Base-by-base conservation (phyloP, 2,888 invertebrate genomes). In the Spicauda simplicius region DNA sequence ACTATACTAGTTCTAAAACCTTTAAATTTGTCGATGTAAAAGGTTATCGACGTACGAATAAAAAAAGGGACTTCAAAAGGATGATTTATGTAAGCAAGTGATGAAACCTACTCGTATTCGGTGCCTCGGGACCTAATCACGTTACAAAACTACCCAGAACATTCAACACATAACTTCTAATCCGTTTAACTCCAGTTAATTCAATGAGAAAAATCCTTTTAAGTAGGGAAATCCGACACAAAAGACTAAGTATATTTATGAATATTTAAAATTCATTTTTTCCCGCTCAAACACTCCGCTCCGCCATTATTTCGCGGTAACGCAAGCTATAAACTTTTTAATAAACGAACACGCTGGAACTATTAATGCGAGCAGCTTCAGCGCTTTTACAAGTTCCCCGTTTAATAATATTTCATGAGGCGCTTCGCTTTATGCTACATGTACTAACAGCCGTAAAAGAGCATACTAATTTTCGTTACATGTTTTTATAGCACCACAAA, bases 311-410 rank as follows among this genome's bases (percentile, higher is more conserved):
- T 60, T 41, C 56, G 55, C 52, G 52, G 5, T 70, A 71, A 71
- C 63, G 70, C 61, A 65, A 69, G 72, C 71, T 69, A 54, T 70
- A 74, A 75, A 76, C 69, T 76, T 75, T 75, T 74, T 74, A 76
- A 76, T 75, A 73, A 73, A 71, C 73, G 70, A 70, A 71, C 70
- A 70, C 69, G 45, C 64, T 65, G 69, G 72, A 74, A 73, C 74
- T 74, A 75, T 70, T 73, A 73, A 72, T 68, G 71, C 67, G 71
- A 63, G 70, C 71, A 53, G 61, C 70, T 72, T 69, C 61, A 67
- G 61, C 66, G 66, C 66, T 67, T 56, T 50, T 19, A 56, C 20
- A 16, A 67, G 56, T 48, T 14, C 18, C 20, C 10, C 55, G 55
- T 48, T 67, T 67, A 67, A 61, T 67, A 53, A 67, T 61, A 61